phyloP scores from a whole-genome alignment of 2,797 vertebrate genomes.

The Danio aesculapii region DNA sequence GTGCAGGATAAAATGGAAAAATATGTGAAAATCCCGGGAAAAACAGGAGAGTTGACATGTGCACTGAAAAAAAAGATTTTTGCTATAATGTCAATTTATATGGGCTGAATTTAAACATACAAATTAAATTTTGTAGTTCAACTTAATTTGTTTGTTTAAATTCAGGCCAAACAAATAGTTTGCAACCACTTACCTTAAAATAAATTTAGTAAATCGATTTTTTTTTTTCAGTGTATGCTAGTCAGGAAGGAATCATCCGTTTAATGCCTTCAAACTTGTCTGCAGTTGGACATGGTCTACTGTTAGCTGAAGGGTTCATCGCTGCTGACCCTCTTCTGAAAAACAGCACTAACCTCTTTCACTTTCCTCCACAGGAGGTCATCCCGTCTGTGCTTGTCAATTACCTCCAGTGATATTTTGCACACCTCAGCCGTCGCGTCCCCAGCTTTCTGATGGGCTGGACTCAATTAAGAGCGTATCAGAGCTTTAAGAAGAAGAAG shows the following conservation, averaged over 20 bases:
- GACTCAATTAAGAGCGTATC: slow-evolving; percentile 77
- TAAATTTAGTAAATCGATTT: too few relatives aligned
- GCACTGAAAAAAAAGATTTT: too few relatives aligned
- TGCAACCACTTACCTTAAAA: too few relatives aligned
- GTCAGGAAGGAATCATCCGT: background rate
- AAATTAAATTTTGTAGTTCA: too few relatives aligned
- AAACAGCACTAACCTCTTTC: slow-evolving; percentile 13
- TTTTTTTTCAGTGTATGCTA: too few relatives aligned
- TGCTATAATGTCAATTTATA: too few relatives aligned
- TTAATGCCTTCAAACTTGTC: background rate
- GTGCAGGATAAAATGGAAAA: too few relatives aligned
- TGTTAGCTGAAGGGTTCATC: slow-evolving; percentile 1
- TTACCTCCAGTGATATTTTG: slow-evolving; percentile 52
- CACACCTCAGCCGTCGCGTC: slow-evolving; percentile 19
- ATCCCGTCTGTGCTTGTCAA: slow-evolving; percentile 33
- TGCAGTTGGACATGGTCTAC: background rate
- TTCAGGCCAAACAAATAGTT: too few relatives aligned
- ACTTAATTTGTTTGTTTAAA: too few relatives aligned
- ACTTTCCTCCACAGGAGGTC: slow-evolving; percentile 47
- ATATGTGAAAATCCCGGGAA: too few relatives aligned
- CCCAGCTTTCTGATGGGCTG: slow-evolving; percentile 54
- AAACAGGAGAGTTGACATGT: too few relatives aligned
- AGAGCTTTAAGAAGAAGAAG: slow-evolving; percentile 64
- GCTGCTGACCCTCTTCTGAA: slow-evolving; percentile 23
- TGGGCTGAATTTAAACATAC: too few relatives aligned